Conservation (phyloP, 1,140 invertebrate species). For the Ips typographus region DNA sequence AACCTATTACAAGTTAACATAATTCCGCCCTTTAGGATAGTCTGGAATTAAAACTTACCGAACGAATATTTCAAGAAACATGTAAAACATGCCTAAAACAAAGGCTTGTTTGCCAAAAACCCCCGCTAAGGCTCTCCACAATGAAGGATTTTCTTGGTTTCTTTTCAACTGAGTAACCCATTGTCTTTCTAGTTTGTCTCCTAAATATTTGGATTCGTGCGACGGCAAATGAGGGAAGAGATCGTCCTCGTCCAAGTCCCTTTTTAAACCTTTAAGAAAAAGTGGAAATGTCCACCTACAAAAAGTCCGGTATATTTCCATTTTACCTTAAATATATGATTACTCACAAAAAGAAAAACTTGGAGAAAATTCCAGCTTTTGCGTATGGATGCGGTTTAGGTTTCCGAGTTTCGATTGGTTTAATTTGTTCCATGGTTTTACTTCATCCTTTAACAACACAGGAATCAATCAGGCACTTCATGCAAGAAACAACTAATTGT, state of each 20-base stretch:
- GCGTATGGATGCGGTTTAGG: constrained; percentile 22
- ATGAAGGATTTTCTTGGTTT: constrained; percentile 42
- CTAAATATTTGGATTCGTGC: constrained; percentile 50
- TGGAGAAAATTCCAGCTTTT: constrained; percentile 28
- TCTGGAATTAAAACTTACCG: constrained; percentile 40
- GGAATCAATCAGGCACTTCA: too few relatives aligned
- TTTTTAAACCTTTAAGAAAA: constrained; percentile 38
- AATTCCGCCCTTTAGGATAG: not conserved
- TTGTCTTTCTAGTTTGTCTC: constrained; percentile 58
- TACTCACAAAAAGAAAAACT: constrained; percentile 35
- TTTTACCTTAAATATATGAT: not conserved
- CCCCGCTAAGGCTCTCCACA: constrained; percentile 42
- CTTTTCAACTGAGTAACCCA: constrained; percentile 54
- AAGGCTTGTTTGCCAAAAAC: constrained; percentile 38
- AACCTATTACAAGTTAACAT: constrained; percentile 39
- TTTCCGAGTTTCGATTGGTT: too few relatives aligned
- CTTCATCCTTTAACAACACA: too few relatives aligned
- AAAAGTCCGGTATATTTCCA: constrained; percentile 21
- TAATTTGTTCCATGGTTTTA: too few relatives aligned
- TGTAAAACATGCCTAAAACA: constrained; percentile 28
- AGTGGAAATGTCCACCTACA: constrained; percentile 50
- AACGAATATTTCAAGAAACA: constrained; percentile 41
- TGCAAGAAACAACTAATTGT: too few relatives aligned
- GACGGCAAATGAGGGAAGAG: constrained; percentile 27
- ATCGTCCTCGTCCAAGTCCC: constrained; percentile 40